Evolutionary conservation across 1,140 invertebrate species (phyloP), one percentile per base, ranked within the genome.

Genomic region (Zaprionus nigranus): DNA sequence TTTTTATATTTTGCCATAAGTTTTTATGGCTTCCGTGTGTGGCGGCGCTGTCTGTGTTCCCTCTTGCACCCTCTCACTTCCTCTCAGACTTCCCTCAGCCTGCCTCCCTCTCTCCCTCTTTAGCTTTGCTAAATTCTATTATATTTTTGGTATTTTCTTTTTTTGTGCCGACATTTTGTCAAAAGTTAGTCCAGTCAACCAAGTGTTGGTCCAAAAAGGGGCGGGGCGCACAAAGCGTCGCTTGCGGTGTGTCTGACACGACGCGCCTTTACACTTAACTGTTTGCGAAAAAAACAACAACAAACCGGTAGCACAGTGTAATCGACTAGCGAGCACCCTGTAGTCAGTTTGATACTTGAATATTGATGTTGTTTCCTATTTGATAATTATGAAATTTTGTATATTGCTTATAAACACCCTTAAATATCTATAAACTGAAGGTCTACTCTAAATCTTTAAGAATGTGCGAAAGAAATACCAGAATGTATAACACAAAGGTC

Each of bases 21-120:
- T 90, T 88, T 88, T 88, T 88, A 88, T 88, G 85, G 85, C 85
- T 88, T 90, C 85, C 85, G 85, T 90, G 85, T 90, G 86, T 85
- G 85, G 73, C 83, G 83, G 76, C 83, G 76, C 83, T 84, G 80
- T 87, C 65, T 79, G 80, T 86, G 79, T 65, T 54, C 13, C 3
- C 30, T 11, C 20, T 34, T 30, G 49, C 20, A 1, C 2, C 2
- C 30, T 34, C 26, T 38, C 12, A 6, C 20, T 2, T 5, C 2
- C 30, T 34, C 26, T 38, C 12, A 6, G 36, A 17, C 24, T 56
- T 24, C 53, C 15, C 22, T 56, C 11, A 34, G 30, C 30, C 30
- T 34, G 56, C 61, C 63, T 59, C 46, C 60, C 30, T 40, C 20
- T 51, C 11, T 22, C 12, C 6, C 22, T 26, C 26, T 46, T 46